phyloP scores from a whole-genome alignment of 2,888 invertebrate species.

The Meiosimyza decipiens region DNA sequence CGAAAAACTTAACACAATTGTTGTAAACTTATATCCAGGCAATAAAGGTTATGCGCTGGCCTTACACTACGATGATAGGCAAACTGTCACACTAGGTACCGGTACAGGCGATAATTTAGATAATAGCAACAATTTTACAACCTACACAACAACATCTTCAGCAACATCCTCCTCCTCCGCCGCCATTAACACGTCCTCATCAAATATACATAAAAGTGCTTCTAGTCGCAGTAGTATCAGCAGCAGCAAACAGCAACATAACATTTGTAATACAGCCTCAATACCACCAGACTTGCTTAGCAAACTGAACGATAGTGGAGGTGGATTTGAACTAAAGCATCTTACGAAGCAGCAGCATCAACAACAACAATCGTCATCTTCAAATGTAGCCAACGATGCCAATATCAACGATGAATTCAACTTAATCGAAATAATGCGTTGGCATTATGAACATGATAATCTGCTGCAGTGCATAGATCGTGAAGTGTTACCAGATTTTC shows the following conservation, averaged over 20 bases:
- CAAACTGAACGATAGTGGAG: slow-evolving; percentile 21
- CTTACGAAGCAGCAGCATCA: slow-evolving; percentile 20
- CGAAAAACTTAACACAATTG: slow-evolving; percentile 88
- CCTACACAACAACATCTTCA: slow-evolving; percentile 12
- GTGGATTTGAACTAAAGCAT: slow-evolving; percentile 18
- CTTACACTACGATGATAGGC: slow-evolving; percentile 64
- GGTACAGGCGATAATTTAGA: slow-evolving; percentile 26
- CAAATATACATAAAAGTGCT: slow-evolving; percentile 43
- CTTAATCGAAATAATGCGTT: slow-evolving; percentile 80
- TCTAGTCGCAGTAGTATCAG: slow-evolving; percentile 46
- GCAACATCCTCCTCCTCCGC: slow-evolving; percentile 26
- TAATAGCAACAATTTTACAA: slow-evolving; percentile 10
- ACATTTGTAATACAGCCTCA: slow-evolving; percentile 44
- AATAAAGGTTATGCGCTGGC: slow-evolving; percentile 87
- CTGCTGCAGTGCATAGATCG: slow-evolving; percentile 88
- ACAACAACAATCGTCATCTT: slow-evolving; percentile 9
- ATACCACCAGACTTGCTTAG: slow-evolving; percentile 44
- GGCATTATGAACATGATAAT: slow-evolving; percentile 92
- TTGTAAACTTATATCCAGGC: slow-evolving; percentile 90
- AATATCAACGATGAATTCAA: slow-evolving; percentile 69
- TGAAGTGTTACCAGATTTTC: slow-evolving; percentile 88
- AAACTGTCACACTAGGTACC: slow-evolving; percentile 49
- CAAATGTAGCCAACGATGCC: not conserved
- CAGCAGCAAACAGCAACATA: slow-evolving; percentile 42
- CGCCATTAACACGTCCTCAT: slow-evolving; percentile 28